phyloP scores from a whole-genome alignment of 2,797 vertebrate genomes.

The Sebastiscus albofasciatus region DNA sequence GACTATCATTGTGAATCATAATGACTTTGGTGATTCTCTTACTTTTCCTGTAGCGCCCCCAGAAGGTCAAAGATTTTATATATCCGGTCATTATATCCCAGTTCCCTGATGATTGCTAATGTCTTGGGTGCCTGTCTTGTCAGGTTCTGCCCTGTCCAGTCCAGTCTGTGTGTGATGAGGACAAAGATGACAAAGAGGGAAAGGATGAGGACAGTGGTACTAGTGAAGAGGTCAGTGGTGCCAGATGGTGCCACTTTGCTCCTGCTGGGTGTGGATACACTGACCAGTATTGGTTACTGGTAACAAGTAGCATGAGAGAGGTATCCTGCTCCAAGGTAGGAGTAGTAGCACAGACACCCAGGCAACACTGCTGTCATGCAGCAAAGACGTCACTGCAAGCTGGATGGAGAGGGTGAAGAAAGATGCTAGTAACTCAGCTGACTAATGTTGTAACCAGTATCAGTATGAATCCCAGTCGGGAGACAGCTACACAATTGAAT shows the following conservation, averaged over 20 bases:
- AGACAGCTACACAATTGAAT: background rate
- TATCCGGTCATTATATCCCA: background rate
- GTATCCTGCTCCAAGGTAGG: conserved; percentile 51
- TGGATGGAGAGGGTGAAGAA: conserved; percentile 55
- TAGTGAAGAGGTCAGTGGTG: background rate
- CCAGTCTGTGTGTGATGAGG: background rate
- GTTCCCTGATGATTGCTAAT: background rate
- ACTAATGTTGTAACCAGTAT: background rate
- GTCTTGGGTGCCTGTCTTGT: background rate
- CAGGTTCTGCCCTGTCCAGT: too few species aligned
- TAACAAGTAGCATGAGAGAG: conserved; percentile 50
- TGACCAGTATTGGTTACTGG: conserved; percentile 57
- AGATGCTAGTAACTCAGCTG: background rate
- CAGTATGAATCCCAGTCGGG: background rate
- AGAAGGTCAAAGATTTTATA: background rate
- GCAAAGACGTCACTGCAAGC: conserved; percentile 44
- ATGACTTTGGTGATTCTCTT: background rate
- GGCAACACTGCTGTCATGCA: conserved; percentile 62
- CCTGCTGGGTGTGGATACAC: background rate
- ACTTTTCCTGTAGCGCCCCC: background rate
- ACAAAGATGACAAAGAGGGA: conserved; percentile 38
- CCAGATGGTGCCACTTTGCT: conserved; percentile 40
- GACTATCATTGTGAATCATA: background rate
- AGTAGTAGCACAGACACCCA: conserved; percentile 63
- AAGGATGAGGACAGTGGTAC: conserved; percentile 32